These are phyloP conservation scores for Nannobrachium achirus DNA, from an alignment of 2,113 vertebrate genomes.

Conservation along the genomic window DNA sequence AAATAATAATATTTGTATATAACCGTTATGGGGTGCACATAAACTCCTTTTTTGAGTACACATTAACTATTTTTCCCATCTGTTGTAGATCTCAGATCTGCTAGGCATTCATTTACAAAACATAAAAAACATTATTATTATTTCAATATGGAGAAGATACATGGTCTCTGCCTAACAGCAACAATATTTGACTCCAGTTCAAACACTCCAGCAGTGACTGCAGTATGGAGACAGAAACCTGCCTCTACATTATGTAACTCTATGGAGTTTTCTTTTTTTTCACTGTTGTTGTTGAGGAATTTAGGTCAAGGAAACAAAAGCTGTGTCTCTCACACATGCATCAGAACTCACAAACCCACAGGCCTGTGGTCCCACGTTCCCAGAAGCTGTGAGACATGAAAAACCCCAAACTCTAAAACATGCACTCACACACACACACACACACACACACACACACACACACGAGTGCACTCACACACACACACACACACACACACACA, in stretches of 20 bases:
- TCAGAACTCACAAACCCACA: slow-evolving; percentile 56
- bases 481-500: slow-evolving; percentile 8
- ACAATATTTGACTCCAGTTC: slow-evolving; percentile 27
- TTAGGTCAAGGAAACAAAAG: slow-evolving; percentile 77
- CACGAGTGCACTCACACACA: slow-evolving; percentile 16
- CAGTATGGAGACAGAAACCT: slow-evolving; percentile 37
- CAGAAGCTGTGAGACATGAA: slow-evolving; percentile 57
- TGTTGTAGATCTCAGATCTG: no score
- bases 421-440: slow-evolving; percentile 21
- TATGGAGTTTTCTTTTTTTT: slow-evolving; percentile 42
- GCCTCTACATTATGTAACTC: slow-evolving; percentile 63
- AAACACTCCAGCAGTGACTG: slow-evolving; percentile 29
- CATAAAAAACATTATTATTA: no score
- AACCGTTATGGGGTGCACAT: no score
- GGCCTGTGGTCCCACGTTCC: slow-evolving; percentile 62
- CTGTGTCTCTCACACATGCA: slow-evolving; percentile 34
- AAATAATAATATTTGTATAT: no score
- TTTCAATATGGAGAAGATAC: not conserved
- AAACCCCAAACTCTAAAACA: slow-evolving; percentile 22
- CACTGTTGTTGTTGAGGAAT: slow-evolving; percentile 73
- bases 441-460: slow-evolving; percentile 12
- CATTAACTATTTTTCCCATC: no score
- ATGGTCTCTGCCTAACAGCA: no score
- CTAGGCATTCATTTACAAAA: no score
- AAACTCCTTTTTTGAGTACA: no score